Conservation (phyloP, 2,113 vertebrate genomes). For the Columba janthina region DNA sequence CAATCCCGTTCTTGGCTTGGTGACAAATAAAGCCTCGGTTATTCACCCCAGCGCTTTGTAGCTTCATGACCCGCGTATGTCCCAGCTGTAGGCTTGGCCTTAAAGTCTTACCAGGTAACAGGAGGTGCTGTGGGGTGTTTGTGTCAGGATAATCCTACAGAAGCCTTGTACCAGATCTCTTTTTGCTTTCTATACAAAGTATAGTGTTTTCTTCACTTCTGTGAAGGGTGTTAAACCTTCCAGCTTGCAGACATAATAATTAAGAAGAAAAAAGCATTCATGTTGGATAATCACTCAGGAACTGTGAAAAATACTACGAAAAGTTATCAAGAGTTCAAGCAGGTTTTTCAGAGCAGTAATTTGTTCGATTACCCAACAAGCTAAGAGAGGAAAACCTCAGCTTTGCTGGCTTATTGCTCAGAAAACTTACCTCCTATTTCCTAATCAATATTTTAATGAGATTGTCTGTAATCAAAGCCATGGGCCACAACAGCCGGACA, state of each 20-base stretch:
- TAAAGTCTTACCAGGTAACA: neutral
- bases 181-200: neutral
- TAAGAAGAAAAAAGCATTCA: neutral
- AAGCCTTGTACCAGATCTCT: neutral
- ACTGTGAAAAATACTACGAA: neutral
- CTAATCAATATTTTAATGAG: neutral
- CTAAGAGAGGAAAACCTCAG: neutral
- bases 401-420: neutral
- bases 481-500: neutral
- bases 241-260: neutral
- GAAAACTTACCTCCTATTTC: neutral
- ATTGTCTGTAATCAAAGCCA: neutral
- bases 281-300: neutral
- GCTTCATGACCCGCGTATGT: neutral
- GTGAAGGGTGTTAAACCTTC: neutral
- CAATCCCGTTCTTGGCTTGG: neutral
- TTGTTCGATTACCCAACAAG: neutral
- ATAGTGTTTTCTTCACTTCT: neutral
- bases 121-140: neutral
- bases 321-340: neutral
- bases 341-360: neutral
- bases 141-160: neutral
- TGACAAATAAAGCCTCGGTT: neutral
- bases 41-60: neutral
- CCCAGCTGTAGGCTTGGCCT: neutral